A percentile compares a stretch with the other conserved stretches of the same genome.
Evolutionary conservation across 2,888 invertebrate genomes (phyloP).

Genomic region (Drosophila mimetica): DNA sequence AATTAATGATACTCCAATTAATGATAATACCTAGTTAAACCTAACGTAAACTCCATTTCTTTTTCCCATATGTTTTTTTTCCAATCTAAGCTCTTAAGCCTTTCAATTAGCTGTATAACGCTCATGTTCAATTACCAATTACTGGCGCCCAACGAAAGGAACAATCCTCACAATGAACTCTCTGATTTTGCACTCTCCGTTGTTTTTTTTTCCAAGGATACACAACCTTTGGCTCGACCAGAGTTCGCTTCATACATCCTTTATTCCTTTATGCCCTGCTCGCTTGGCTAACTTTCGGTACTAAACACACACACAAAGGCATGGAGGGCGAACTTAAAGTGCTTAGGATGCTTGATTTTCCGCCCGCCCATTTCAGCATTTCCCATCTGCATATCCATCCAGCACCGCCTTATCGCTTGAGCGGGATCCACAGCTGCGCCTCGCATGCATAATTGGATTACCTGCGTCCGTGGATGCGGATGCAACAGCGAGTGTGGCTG

Average conservation of each 20-base stretch:
- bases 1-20: too few relatives aligned
- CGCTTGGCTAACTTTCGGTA: slow-evolving; percentile 35
- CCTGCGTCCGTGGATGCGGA: slow-evolving; percentile 25
- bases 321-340: slow-evolving; percentile 26
- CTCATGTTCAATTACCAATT: background rate
- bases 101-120: slow-evolving; percentile 4
- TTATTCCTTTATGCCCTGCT: slow-evolving; percentile 3
- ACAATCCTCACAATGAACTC: slow-evolving; percentile 5
- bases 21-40: too few relatives aligned
- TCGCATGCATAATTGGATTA: slow-evolving; percentile 78
- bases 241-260: slow-evolving; percentile 27
- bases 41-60: too few relatives aligned
- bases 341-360: slow-evolving; percentile 39
- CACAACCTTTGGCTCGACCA: slow-evolving; percentile 34
- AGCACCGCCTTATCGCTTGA: slow-evolving; percentile 29
- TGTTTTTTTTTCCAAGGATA: slow-evolving; percentile 29
- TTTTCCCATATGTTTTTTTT: too few relatives aligned
- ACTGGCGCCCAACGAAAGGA: background rate
- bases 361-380: slow-evolving; percentile 1
- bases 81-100: background rate
- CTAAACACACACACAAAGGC: slow-evolving; percentile 26
- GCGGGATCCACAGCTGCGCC: slow-evolving; percentile 36
- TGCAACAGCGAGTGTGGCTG: slow-evolving; percentile 13
- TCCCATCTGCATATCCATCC: slow-evolving; percentile 20
- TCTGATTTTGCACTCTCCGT: slow-evolving; percentile 2